These are phyloP conservation scores for Tetraneura akinire DNA, from an alignment of 1,140 invertebrate genomes.

Conservation along the genomic window DNA sequence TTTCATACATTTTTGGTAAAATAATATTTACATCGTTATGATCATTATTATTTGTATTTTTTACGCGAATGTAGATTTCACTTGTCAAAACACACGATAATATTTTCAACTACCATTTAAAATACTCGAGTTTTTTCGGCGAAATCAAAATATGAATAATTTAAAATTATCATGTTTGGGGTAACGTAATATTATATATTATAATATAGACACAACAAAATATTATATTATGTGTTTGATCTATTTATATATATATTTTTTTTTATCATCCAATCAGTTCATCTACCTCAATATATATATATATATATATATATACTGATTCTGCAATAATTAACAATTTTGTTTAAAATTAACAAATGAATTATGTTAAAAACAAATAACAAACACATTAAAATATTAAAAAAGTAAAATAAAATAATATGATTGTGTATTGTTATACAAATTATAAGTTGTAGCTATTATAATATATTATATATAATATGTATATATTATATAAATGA, in stretches of 20 bases:
- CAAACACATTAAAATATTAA: not conserved
- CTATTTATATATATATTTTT: not conserved
- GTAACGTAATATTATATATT: not conserved
- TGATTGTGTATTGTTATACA: conserved; percentile 22
- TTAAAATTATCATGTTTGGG: conserved; percentile 1
- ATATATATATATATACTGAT: no score
- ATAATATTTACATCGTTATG: no score
- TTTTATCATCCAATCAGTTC: not conserved
- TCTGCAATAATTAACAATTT: conserved; percentile 33
- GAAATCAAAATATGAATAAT: not conserved
- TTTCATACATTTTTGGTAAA: no score
- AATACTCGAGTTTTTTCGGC: no score
- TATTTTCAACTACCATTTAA: no score
- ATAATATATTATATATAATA: conserved; percentile 1
- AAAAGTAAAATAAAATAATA: conserved; percentile 18
- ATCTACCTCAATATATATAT: conserved; percentile 48
- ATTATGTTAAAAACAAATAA: conserved; percentile 5
- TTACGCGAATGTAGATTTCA: conserved; percentile 10
- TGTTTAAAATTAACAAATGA: conserved; percentile 32
- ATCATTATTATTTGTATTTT: conserved; percentile 1
- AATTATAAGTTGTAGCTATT: conserved; percentile 10
- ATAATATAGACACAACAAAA: conserved; percentile 13
- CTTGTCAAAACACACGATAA: no score
- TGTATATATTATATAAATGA: conserved; percentile 5
- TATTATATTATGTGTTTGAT: conserved; percentile 5